Base-by-base conservation (phyloP, 2,797 vertebrate genomes). In the Huso huso region DNA sequence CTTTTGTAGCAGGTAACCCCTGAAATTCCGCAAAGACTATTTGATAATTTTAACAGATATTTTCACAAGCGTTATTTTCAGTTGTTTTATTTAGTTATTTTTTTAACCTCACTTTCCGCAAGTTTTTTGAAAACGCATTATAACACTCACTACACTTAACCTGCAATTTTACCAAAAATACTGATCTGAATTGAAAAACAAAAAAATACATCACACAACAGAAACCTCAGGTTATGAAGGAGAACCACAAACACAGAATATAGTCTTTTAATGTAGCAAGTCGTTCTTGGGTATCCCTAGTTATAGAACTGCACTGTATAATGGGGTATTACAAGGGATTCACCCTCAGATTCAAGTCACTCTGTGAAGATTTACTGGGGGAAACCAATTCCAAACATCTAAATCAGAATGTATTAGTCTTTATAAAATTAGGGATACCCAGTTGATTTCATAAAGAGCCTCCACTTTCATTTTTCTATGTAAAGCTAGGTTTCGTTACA, bases 171-270 rank as follows among this genome's bases (percentile, higher is more conserved):
- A 78, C 81, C 80, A 84, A 82, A 37, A 37, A 84, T 78, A 81
- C 74, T 77, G 75, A 76, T 70, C 74, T 64, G 76, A 77, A 74
- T 66, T 68, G 68, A 9, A 69, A 76, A 73, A 55, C 23, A 37
- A 37, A 37, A 37, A 37, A 37, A 37, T 73, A 62, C 77, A 77
- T 70, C 15, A 6, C 9, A 75, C 78, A 81, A 87, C 76, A 73
- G 81, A 78, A 86, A 87, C 80, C 90, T 92, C 89, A 91, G 88
- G 90, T 86, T 83, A 83, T 84, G 83, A 84, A 82, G 66, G 71
- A 60, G 75, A 82, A 68, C 11, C 69, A 55, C 69, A 64, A 66
- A 49, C 23, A 37, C 76, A 84, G 75, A 79, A 72, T 64, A 73
- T 75, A 67, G 73, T 71, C 71, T 75, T 78, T 71, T 79, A 82